Conservation (phyloP, 2,888 invertebrate genomes). For the Mycalesis mineus region DNA sequence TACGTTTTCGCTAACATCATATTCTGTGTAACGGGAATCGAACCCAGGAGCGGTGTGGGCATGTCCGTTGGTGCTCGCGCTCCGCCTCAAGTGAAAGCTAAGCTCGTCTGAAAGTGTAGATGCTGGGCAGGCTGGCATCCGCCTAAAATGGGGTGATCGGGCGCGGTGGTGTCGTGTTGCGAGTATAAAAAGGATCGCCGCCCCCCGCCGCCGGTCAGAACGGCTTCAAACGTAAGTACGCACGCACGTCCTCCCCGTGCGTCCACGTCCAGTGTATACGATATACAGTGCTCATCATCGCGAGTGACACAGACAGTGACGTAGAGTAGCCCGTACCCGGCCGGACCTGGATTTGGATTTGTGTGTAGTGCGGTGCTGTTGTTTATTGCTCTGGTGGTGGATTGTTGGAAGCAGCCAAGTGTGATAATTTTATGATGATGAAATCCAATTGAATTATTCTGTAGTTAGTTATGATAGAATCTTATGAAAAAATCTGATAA, state of each 20-base stretch:
- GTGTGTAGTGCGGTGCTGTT: slow-evolving; percentile 49
- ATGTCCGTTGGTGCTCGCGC: slow-evolving; percentile 23
- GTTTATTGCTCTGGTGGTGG: slow-evolving; percentile 41
- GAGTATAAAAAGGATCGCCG: slow-evolving; percentile 86
- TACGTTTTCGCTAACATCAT: too few species aligned
- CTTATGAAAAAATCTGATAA: too few species aligned
- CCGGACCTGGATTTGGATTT: slow-evolving; percentile 65
- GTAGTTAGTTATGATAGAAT: not conserved
- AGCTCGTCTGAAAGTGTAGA: slow-evolving; percentile 72
- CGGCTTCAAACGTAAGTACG: slow-evolving; percentile 97
- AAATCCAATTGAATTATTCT: not conserved
- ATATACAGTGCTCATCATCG: slow-evolving; percentile 47
- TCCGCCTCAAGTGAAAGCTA: slow-evolving; percentile 70
- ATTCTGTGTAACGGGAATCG: not conserved
- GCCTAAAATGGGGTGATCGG: slow-evolving; percentile 77
- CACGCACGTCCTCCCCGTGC: slow-evolving; percentile 49
- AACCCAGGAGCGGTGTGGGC: not conserved
- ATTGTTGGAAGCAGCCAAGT: slow-evolving; percentile 30
- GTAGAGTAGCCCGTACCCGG: slow-evolving; percentile 55
- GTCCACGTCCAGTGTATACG: slow-evolving; percentile 42
- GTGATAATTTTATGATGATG: slow-evolving; percentile 17
- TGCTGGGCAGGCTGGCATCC: slow-evolving; percentile 64
- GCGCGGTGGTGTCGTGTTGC: slow-evolving; percentile 85
- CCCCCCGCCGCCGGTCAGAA: slow-evolving; percentile 91
- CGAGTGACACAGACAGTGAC: slow-evolving; percentile 56